Conservation (phyloP, 2,888 invertebrate genomes). For the Heliconius sara region DNA sequence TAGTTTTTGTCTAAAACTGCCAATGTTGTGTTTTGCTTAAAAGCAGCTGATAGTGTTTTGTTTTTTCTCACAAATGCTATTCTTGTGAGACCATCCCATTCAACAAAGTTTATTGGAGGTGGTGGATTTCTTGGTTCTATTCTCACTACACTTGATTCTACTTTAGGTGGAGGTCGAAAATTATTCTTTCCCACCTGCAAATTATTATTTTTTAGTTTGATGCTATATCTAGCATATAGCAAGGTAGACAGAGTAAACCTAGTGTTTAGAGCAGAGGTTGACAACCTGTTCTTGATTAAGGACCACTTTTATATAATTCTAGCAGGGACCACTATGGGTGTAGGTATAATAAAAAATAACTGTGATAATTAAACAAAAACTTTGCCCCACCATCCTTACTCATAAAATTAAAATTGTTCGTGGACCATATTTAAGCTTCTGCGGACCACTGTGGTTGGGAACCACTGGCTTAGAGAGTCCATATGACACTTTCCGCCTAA, state of each 20-base stretch:
- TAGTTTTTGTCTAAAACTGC: slow-evolving; percentile 96
- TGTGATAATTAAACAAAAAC: too few relatives aligned
- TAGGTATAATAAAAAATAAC: too few relatives aligned
- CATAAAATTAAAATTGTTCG: too few relatives aligned
- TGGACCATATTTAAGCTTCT: too few relatives aligned
- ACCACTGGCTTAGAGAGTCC: not conserved
- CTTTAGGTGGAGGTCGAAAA: slow-evolving; percentile 99
- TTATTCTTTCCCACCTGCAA: slow-evolving; percentile 97
- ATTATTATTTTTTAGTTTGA: not conserved
- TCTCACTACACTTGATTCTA: slow-evolving; percentile 98
- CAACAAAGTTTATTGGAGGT: slow-evolving; percentile 96
- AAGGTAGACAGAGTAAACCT: not conserved
- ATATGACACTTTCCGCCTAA: not conserved
- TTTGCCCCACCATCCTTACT: too few relatives aligned
- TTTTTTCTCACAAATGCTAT: slow-evolving; percentile 98
- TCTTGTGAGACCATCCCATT: slow-evolving; percentile 99
- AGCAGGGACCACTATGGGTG: too few relatives aligned
- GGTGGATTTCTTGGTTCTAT: slow-evolving; percentile 99
- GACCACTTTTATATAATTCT: too few relatives aligned
- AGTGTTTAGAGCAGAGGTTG: not conserved
- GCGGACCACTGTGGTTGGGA: too few relatives aligned
- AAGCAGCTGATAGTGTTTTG: slow-evolving; percentile 95
- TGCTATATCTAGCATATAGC: not conserved
- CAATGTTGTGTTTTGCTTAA: slow-evolving; percentile 93
- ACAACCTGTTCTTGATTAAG: too few relatives aligned